phyloP scores from a whole-genome alignment of 2,888 invertebrate genomes.

The Gastrophysa polygoni region DNA sequence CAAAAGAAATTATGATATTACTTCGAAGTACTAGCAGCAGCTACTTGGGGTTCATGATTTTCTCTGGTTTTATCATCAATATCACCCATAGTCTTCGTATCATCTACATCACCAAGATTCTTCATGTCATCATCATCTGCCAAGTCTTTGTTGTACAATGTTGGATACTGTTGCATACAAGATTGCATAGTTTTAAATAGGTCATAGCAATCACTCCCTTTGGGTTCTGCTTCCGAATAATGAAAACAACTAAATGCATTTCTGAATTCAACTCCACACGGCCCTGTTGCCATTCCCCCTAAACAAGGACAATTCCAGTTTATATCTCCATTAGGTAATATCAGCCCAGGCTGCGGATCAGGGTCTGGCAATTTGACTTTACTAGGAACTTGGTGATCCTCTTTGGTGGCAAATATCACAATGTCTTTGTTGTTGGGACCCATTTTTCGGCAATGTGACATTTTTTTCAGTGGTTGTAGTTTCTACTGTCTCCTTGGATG shows the following conservation, averaged over 20 bases:
- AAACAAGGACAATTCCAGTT: slow-evolving; percentile 98
- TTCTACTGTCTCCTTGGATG: slow-evolving; percentile 49
- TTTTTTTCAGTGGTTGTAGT: slow-evolving; percentile 36
- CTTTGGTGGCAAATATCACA: slow-evolving; percentile 81
- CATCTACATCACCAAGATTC: slow-evolving; percentile 63
- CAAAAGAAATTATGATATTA: background rate
- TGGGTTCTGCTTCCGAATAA: slow-evolving; percentile 85
- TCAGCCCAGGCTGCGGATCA: slow-evolving; percentile 79
- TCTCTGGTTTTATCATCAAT: slow-evolving; percentile 2
- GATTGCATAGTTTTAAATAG: slow-evolving; percentile 89
- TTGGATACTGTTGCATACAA: slow-evolving; percentile 88
- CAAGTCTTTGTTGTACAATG: slow-evolving; percentile 79
- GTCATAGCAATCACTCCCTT: slow-evolving; percentile 90
- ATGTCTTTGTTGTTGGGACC: slow-evolving; percentile 74
- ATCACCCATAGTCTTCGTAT: slow-evolving; percentile 41
- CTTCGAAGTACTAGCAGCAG: slow-evolving; percentile 2
- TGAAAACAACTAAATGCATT: slow-evolving; percentile 96
- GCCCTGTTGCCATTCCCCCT: slow-evolving; percentile 97
- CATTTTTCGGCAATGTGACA: slow-evolving; percentile 60
- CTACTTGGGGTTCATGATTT: slow-evolving; percentile 5
- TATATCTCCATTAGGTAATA: slow-evolving; percentile 84
- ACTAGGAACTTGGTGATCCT: slow-evolving; percentile 78
- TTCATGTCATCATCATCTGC: slow-evolving; percentile 64
- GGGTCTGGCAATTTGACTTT: slow-evolving; percentile 72
- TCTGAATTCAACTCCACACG: slow-evolving; percentile 91